A percentile compares a stretch with the other conserved stretches of the same genome.
phyloP scores from a whole-genome alignment of 64 coral and sea anemone genomes.

The Dendronephthya gigantea region DNA sequence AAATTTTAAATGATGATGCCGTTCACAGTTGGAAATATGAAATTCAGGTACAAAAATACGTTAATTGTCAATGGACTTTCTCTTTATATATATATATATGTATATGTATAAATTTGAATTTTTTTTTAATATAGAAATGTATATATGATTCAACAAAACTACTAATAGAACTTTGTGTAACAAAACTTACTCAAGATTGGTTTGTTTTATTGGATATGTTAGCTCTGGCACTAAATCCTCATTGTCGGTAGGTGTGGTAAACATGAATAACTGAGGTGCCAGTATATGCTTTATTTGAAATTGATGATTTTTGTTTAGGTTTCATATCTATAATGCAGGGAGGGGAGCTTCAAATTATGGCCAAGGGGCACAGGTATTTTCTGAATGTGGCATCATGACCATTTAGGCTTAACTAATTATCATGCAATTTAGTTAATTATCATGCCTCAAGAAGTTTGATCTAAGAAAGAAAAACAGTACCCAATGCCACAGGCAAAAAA shows the following conservation, averaged over 20 bases:
- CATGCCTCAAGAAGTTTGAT: no score
- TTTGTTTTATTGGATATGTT: slow-evolving; percentile 90
- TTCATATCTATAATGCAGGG: slow-evolving; percentile 93
- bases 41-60: slow-evolving; percentile 80
- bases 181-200: slow-evolving; percentile 89
- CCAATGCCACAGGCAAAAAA: no score
- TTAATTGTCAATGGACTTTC: no score
- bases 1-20: slow-evolving; percentile 96
- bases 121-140: slow-evolving; percentile 50
- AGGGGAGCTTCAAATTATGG: slow-evolving; percentile 66
- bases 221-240: slow-evolving; percentile 74
- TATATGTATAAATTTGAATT: neutral
- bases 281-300: no score
- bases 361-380: slow-evolving; percentile 42
- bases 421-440: no score
- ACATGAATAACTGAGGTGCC: neutral
- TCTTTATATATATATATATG: no score
- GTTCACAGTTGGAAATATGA: slow-evolving; percentile 99
- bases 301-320: slow-evolving; percentile 50
- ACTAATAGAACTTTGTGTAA: slow-evolving; percentile 82
- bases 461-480: no score
- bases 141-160: slow-evolving; percentile 88
- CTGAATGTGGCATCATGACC: neutral
- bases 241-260: slow-evolving; percentile 51
- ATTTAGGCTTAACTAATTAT: no score